phyloP scores from a whole-genome alignment of 1,140 invertebrate species.

The Brachionus manjavacas region DNA sequence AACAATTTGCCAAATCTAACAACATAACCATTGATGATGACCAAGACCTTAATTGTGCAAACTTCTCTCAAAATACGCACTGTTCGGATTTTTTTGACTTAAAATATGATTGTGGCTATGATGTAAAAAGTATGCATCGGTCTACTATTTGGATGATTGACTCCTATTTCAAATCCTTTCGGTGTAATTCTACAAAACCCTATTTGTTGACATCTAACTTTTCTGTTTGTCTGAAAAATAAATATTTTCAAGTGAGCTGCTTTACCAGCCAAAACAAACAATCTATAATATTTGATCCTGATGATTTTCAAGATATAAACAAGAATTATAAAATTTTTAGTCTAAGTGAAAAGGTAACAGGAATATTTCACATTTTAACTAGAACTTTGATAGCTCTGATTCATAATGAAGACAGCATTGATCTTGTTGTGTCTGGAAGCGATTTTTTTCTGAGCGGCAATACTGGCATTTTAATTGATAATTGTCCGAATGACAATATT shows the following conservation, averaged over 20 bases:
- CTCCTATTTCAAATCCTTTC: neutral
- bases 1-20: neutral
- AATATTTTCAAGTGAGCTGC: neutral
- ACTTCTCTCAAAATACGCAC: neutral
- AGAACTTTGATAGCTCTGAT: neutral
- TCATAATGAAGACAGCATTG: neutral
- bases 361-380: neutral
- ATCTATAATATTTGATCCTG: neutral
- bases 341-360: neutral
- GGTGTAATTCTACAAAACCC: neutral
- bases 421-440: neutral
- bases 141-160: neutral
- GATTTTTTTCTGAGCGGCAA: neutral
- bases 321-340: neutral
- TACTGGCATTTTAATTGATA: neutral
- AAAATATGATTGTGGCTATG: neutral
- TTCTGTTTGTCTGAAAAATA: neutral
- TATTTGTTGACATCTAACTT: neutral
- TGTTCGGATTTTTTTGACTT: neutral
- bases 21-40: neutral
- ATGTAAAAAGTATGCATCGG: neutral
- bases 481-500: neutral
- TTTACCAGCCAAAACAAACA: neutral
- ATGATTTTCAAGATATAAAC: neutral
- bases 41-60: neutral